A percentile compares a stretch with the other conserved stretches of the same genome.
These are phyloP conservation scores for Patella caerulea DNA, from an alignment of 2,888 invertebrate species.

Conservation along the genomic window DNA sequence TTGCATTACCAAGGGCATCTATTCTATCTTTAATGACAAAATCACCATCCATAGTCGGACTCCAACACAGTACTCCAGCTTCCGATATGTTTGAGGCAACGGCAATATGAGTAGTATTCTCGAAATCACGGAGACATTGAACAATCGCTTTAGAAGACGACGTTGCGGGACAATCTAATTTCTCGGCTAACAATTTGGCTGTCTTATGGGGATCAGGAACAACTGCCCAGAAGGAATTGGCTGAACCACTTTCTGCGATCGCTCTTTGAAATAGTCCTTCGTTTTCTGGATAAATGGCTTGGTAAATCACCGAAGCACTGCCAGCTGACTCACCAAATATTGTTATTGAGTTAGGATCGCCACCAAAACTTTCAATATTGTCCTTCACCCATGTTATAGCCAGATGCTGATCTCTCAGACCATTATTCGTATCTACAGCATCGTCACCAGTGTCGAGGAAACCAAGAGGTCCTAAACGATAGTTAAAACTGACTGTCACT, in stretches of 20 bases:
- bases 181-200: neutral
- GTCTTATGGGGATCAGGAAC: neutral
- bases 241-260: conserved; percentile 51
- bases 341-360: conserved; percentile 44
- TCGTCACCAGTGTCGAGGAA: conserved; percentile 51
- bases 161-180: neutral
- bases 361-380: conserved; percentile 48
- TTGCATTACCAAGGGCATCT: neutral
- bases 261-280: conserved; percentile 48
- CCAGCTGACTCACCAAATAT: conserved; percentile 57
- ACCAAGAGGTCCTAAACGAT: conserved; percentile 49
- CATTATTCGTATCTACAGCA: conserved; percentile 51
- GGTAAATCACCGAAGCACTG: conserved; percentile 41
- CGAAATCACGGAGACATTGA: neutral
- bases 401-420: conserved; percentile 52
- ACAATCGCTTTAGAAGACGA: neutral
- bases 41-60: neutral
- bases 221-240: conserved; percentile 14
- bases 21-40: neutral
- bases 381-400: conserved; percentile 53
- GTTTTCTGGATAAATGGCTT: conserved; percentile 43
- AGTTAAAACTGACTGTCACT: conserved; percentile 50
- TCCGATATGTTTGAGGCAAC: neutral
- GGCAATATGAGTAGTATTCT: neutral
- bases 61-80: neutral